Evolutionary conservation across 1,140 invertebrate species (phyloP).

Genomic region (Zaprionus capensis): DNA sequence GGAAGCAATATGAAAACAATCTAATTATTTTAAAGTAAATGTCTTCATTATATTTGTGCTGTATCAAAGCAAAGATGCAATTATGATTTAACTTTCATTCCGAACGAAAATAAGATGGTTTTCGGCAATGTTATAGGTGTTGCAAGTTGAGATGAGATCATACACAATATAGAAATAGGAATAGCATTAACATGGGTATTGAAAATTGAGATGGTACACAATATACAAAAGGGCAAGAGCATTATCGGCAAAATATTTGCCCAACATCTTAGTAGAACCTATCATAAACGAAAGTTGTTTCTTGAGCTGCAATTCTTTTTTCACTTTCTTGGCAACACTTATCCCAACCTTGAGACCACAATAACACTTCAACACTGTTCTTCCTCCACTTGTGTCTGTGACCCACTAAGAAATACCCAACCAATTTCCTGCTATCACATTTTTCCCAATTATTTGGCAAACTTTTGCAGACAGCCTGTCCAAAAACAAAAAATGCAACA

Average conservation of each 20-base stretch:
- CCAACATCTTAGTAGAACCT: not conserved
- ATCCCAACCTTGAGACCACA: constrained; percentile 31
- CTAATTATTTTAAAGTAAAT: too few species aligned
- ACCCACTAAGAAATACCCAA: constrained; percentile 25
- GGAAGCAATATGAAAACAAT: too few species aligned
- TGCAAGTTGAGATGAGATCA: too few species aligned
- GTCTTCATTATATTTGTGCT: too few species aligned
- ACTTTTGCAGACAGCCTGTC: constrained; percentile 58
- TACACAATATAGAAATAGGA: too few species aligned
- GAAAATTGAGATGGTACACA: too few species aligned
- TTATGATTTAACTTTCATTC: not conserved
- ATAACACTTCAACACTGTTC: constrained; percentile 33
- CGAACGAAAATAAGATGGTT: not conserved
- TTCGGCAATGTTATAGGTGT: not conserved
- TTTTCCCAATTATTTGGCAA: constrained; percentile 69
- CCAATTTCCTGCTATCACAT: constrained; percentile 61
- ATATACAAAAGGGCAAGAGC: too few species aligned
- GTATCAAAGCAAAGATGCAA: too few species aligned
- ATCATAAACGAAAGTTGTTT: not conserved
- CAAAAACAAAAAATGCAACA: constrained; percentile 28
- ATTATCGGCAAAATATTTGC: too few species aligned
- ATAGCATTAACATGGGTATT: too few species aligned
- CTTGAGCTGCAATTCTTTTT: not conserved
- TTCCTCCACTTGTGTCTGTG: constrained; percentile 12
- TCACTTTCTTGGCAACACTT: not conserved